A percentile compares a stretch with the other conserved stretches of the same genome.
These are phyloP conservation scores for Gobio occitaniae DNA, from an alignment of 2,797 vertebrate genomes.

Conservation along the genomic window DNA sequence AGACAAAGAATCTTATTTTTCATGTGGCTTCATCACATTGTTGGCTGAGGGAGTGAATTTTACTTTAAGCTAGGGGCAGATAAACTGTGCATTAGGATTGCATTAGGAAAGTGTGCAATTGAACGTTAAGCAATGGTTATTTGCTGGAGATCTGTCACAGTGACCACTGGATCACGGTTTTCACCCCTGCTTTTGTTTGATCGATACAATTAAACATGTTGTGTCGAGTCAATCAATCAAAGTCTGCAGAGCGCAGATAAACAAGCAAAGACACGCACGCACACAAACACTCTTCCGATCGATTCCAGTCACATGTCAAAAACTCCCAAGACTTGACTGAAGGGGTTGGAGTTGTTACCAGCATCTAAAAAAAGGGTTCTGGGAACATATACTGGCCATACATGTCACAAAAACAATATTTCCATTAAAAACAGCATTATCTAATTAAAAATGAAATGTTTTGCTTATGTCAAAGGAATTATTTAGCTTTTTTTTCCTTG, in stretches of 20 bases:
- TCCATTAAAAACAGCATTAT: background rate
- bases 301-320: constrained; percentile 20
- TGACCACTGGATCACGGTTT: background rate
- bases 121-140: background rate
- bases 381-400: background rate
- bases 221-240: constrained; percentile 31
- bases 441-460: background rate
- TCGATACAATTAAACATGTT: constrained; percentile 31
- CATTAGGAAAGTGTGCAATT: constrained; percentile 45
- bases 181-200: background rate
- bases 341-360: background rate
- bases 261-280: constrained; percentile 30
- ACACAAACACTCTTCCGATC: constrained; percentile 58
- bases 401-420: background rate
- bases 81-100: background rate
- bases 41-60: background rate
- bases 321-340: background rate
- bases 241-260: constrained; percentile 18
- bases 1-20: constrained; percentile 25
- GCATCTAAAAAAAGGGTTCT: background rate
- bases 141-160: background rate
- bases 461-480: background rate
- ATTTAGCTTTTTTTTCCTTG: background rate
- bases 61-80: background rate
- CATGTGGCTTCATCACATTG: constrained; percentile 46